Evolutionary conservation across 2,888 invertebrate species (phyloP).

Genomic region (Nemotelus pantherinus): DNA sequence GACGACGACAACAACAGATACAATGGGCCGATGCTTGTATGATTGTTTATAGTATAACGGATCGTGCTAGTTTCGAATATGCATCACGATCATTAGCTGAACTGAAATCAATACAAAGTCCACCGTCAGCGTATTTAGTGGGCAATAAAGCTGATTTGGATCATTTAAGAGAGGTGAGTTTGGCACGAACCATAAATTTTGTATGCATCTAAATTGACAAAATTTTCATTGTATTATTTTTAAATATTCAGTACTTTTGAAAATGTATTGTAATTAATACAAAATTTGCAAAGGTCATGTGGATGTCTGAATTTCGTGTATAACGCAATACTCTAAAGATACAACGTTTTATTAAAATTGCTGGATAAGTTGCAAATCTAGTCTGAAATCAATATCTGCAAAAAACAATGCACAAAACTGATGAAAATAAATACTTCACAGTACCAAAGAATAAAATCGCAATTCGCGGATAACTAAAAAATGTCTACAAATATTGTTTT

Average conservation of each 20-base stretch:
- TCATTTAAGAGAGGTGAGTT: constrained; percentile 76
- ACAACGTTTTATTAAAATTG: no score
- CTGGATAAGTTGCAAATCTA: no score
- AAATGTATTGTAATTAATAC: not conserved
- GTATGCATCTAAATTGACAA: constrained; percentile 19
- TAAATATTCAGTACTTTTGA: not conserved
- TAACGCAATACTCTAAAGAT: no score
- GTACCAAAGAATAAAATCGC: no score
- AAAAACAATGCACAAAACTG: no score
- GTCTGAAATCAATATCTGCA: no score
- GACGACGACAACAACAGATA: constrained; percentile 61
- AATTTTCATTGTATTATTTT: constrained; percentile 6
- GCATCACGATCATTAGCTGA: constrained; percentile 72
- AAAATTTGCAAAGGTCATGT: not conserved
- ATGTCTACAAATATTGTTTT: no score
- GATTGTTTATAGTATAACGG: constrained; percentile 81
- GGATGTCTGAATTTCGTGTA: no score
- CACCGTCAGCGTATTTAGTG: constrained; percentile 71
- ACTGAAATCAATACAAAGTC: constrained; percentile 68
- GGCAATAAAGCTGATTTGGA: constrained; percentile 85
- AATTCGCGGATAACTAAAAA: no score
- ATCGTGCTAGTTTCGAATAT: constrained; percentile 75
- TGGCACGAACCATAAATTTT: not conserved
- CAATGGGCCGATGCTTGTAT: constrained; percentile 84
- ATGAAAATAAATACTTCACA: no score